Evolutionary conservation across 1,140 invertebrate genomes (phyloP), one percentile per base, ranked within the genome.

Genomic region (Mya arenaria): DNA sequence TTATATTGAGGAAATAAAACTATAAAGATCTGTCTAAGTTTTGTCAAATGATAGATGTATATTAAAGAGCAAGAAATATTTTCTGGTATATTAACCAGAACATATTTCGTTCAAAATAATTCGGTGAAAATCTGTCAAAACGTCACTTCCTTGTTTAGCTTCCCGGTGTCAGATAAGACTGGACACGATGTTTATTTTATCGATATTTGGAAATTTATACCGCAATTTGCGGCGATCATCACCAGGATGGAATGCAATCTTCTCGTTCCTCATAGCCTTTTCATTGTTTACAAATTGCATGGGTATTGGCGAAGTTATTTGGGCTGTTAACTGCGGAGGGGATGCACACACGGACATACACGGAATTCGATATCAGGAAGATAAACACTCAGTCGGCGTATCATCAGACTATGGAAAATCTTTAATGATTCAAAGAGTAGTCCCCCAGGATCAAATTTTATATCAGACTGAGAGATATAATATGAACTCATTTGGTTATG

Each of bases 381-480:
- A 93, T 84, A 80, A 82, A 19, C 77, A 87, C 39, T 83, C 85
- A 56, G 72, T 87, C 41, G 92, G 92, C 15, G 88, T 90, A 63
- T 63, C 90, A 0, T 92, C 92, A 5, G 92, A 93, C 77, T 92
- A 92, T 87, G 92, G 92, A 3, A 92, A 91, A 84, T 91, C 85
- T 58, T 71, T 93, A 25, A 82, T 90, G 74, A 93, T 93, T 52
- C 87, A 89, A 30, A 81, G 92, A 77, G 90, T 92, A 37, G 87
- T 89, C 1, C 88, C 88, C n/a, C 91, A 91, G 77, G 92, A 93
- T 85, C 90, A 92, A 69, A 91, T 92, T 34, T 81, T 93, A 8
- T 93, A 93, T 75, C 92, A 93, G 82, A 93, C 92, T 17, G 92
- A 93, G 74, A 73, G 92, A 65, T 93, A 93, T 87, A 89, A 92